Evolutionary conservation across 1,140 invertebrate species (phyloP), one percentile per base, ranked within the genome.

Genomic region (Lordiphosa stackelbergi): DNA sequence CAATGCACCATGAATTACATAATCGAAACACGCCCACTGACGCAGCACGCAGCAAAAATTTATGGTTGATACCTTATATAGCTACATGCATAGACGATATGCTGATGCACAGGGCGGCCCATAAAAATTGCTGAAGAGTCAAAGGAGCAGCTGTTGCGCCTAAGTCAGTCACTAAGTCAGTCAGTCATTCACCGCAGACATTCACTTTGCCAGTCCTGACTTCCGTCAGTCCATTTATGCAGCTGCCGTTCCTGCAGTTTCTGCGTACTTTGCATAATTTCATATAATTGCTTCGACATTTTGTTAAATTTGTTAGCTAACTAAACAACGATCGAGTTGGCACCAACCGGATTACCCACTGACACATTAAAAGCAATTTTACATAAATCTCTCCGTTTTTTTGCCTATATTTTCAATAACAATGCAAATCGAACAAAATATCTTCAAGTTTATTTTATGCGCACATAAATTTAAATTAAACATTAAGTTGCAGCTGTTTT

Each of bases 191-290:
- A 52, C 46, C 51, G n/a, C 34, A 72, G 63, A 70, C 75, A 72
- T 70, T 74, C 62, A 74, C 71, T 79, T 81, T 51, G 53, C 58
- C 53, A 40, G 45, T 47, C 48, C 53, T 64, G 55, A 66, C 77
- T 81, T 81, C 77, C 77, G 77, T 81, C 77, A 81, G 77, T 34
- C 69, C 71, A 37, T 64, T 83, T 68, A 11, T 22, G 72, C 35
- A 54, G 60, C 28, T 59, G 51, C 45, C 69, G 38, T 69, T 62
- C 48, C 53, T 49, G 66, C 58, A 57, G 68, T 58, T 70, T 69
- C 63, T 83, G 75, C 71, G 75, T 72, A 72, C 57, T 81, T 81
- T 81, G 77, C 77, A 81, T 83, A 81, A 81, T 81, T 81, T 63
- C 64, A 69, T 52, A 65, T 81, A 81, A 81, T 81, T 77, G 77